Percentiles rank a stretch among this genome's conserved stretches.
phyloP scores from a whole-genome alignment of 92 coral and sea anemone species.

The Chrysogorgia sp. region DNA sequence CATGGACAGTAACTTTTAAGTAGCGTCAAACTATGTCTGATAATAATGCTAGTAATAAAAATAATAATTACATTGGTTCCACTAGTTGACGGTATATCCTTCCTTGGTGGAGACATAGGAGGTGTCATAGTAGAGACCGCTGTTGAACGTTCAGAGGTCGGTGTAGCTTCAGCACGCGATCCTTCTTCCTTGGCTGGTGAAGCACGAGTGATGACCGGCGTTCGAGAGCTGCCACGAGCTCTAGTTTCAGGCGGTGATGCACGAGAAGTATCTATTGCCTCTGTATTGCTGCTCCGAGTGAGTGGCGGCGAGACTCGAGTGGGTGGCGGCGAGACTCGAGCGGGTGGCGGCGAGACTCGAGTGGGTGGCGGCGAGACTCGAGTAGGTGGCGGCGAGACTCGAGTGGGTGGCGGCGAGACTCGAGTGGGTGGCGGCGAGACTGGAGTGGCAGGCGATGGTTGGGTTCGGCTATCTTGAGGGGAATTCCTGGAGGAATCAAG shows the following conservation, averaged over 20 bases:
- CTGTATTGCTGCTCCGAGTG: neutral
- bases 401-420: neutral
- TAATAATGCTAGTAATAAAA: no score
- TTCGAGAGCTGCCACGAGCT: slow-evolving; percentile 10
- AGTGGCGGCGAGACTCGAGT: neutral
- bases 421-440: no score
- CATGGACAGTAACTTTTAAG: no score
- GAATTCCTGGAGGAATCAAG: neutral
- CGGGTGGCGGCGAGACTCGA: neutral
- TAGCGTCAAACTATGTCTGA: no score
- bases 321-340: neutral
- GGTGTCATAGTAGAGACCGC: slow-evolving; percentile 33
- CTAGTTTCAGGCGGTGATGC: neutral
- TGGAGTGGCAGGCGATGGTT: neutral
- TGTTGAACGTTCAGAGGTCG: slow-evolving; percentile 2
- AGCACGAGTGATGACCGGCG: neutral
- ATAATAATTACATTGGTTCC: slow-evolving; percentile 2
- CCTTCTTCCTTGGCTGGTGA: neutral
- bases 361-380: neutral
- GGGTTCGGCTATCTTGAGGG: neutral
- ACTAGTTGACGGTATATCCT: neutral
- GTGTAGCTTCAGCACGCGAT: slow-evolving; percentile 3
- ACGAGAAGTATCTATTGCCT: neutral
- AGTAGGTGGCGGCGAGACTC: neutral
- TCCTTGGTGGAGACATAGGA: slow-evolving; percentile 27